A percentile compares a stretch with the other conserved stretches of the same genome.
Conservation (phyloP, 2,797 vertebrate species). For the Liasis olivaceus region DNA sequence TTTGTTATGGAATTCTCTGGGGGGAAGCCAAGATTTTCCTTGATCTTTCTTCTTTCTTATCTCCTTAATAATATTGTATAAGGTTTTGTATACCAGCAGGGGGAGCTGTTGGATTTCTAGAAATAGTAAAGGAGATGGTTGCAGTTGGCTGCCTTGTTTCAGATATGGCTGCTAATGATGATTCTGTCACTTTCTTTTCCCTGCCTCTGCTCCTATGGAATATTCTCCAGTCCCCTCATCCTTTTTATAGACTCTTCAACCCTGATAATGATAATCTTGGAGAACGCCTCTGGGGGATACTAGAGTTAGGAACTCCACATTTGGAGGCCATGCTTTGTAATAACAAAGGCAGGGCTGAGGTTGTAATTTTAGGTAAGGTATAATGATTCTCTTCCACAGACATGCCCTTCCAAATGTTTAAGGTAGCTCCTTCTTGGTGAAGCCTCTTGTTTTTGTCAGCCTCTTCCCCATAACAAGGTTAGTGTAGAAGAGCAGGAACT, state of each 20-base stretch:
- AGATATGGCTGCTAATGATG: constrained; percentile 12
- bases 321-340: constrained; percentile 52
- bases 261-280: constrained; percentile 64
- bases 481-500: not conserved
- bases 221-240: constrained; percentile 61
- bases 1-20: not conserved
- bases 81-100: constrained; percentile 40
- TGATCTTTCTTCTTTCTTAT: not conserved
- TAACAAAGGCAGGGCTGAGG: constrained; percentile 53
- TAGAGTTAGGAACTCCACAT: constrained; percentile 52
- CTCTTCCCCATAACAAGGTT: not conserved
- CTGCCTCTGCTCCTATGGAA: constrained; percentile 51
- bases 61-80: not conserved
- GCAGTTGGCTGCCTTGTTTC: constrained; percentile 36
- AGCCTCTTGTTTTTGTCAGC: not conserved
- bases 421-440: not conserved
- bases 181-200: constrained; percentile 1
- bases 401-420: constrained; percentile 25
- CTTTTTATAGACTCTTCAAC: constrained; percentile 67
- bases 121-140: not conserved
- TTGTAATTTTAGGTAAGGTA: constrained; percentile 48
- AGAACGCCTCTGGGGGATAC: constrained; percentile 52
- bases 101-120: constrained; percentile 54
- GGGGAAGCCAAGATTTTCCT: not conserved
- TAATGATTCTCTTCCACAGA: constrained; percentile 25